Evolutionary conservation across 1,140 invertebrate species (phyloP).

Genomic region (Agrilus planipennis): DNA sequence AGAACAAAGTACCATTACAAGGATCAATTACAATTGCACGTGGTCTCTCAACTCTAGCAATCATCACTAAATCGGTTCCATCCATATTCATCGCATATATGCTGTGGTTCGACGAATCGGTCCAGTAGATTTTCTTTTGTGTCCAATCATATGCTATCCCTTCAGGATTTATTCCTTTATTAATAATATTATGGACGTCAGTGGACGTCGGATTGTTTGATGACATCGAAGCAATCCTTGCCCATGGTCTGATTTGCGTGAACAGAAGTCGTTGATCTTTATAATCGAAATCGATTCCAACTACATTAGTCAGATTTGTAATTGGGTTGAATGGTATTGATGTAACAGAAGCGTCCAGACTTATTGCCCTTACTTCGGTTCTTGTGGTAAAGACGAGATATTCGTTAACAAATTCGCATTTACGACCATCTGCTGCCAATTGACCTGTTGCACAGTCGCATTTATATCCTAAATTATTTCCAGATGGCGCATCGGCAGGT

Average conservation of each 20-base stretch:
- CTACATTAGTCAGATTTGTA: conserved; percentile 88
- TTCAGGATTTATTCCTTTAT: conserved; percentile 81
- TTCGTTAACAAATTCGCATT: conserved; percentile 74
- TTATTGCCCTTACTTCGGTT: conserved; percentile 79
- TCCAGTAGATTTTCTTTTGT: conserved; percentile 94
- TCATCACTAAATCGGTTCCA: conserved; percentile 82
- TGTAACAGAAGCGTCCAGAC: conserved; percentile 68
- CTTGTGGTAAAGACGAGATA: conserved; percentile 85
- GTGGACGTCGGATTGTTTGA: conserved; percentile 49
- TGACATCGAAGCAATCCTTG: conserved; percentile 70
- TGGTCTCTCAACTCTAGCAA: conserved; percentile 82
- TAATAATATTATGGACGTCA: conserved; percentile 61
- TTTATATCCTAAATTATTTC: conserved; percentile 39
- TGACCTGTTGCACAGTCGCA: conserved; percentile 90
- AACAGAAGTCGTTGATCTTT: conserved; percentile 76
- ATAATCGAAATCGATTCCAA: conserved; percentile 93
- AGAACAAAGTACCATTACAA: conserved; percentile 87
- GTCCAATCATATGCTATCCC: conserved; percentile 97
- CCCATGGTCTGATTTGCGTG: conserved; percentile 84
- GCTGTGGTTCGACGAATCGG: conserved; percentile 85
- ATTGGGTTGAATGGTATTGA: conserved; percentile 76
- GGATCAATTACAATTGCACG: conserved; percentile 94
- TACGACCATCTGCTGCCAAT: conserved; percentile 43
- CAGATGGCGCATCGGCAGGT: conserved; percentile 42
- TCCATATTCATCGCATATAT: conserved; percentile 93